Evolutionary conservation across 30 jellyfish, hydroid and myxozoan species (phyloP).

Genomic region (Aurelia aurita complex sp. Pacific): DNA sequence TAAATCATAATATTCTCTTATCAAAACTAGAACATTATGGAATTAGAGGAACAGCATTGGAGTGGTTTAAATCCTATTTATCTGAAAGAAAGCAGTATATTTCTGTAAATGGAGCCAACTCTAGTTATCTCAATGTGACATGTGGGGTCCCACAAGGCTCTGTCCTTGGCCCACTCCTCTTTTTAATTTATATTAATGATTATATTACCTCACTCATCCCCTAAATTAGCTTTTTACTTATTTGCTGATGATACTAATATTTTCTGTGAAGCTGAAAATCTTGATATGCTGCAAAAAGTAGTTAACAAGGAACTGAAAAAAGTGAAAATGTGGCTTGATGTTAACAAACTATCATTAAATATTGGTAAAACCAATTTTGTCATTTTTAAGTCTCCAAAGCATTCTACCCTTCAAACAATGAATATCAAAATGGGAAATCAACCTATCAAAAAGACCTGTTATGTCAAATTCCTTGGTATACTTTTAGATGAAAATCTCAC

Average conservation of each 20-base stretch:
- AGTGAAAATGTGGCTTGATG: constrained; percentile 68
- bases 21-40: too few species aligned
- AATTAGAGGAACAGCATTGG: too few species aligned
- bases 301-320: constrained; percentile 58
- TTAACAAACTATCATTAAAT: constrained; percentile 47
- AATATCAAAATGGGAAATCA: constrained; percentile 39
- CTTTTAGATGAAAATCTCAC: background rate
- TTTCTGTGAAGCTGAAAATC: constrained; percentile 39
- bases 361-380: background rate
- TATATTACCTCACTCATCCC: constrained; percentile 43
- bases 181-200: constrained; percentile 65
- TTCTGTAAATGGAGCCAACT: too few species aligned
- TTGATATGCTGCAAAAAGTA: background rate
- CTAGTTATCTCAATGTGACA: background rate
- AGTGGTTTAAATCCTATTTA: too few species aligned
- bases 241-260: constrained; percentile 77
- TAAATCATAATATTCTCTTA: too few species aligned
- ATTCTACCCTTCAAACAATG: constrained; percentile 2
- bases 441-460: constrained; percentile 28
- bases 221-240: constrained; percentile 23
- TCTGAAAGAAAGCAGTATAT: too few species aligned
- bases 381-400: constrained; percentile 47
- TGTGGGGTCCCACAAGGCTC: constrained; percentile 69
- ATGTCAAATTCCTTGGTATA: constrained; percentile 53
- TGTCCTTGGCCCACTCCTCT: constrained; percentile 75